phyloP scores from a whole-genome alignment of 2,113 vertebrate genomes.

The Monopterus albus region DNA sequence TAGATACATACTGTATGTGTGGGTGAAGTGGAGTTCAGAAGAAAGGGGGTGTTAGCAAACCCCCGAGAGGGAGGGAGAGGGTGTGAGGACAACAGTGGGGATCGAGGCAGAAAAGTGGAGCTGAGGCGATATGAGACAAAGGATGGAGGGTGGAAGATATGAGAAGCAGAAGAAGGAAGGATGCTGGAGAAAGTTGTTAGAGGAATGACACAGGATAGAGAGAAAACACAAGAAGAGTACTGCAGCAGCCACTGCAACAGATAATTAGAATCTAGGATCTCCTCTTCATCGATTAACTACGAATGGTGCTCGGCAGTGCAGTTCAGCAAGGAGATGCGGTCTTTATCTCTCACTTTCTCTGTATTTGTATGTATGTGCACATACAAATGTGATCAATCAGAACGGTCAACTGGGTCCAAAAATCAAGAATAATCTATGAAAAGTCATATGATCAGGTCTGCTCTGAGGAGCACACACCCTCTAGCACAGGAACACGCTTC shows the following conservation, averaged over 20 bases:
- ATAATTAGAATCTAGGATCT: slow-evolving; percentile 47
- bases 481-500: slow-evolving; percentile 6
- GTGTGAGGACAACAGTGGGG: slow-evolving; percentile 3
- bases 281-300: slow-evolving; percentile 53
- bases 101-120: slow-evolving; percentile 36
- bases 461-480: slow-evolving; percentile 15
- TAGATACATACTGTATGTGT: slow-evolving; percentile 14
- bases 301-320: slow-evolving; percentile 46
- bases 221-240: slow-evolving; percentile 1
- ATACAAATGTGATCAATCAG: slow-evolving; percentile 12
- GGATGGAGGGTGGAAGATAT: slow-evolving; percentile 14
- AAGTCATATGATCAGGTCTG: slow-evolving; percentile 28
- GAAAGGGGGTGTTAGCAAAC: slow-evolving; percentile 49
- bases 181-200: slow-evolving; percentile 1
- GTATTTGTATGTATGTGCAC: not conserved
- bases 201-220: not conserved
- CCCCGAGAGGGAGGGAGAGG: slow-evolving; percentile 11
- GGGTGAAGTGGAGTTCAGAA: not conserved
- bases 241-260: slow-evolving; percentile 26
- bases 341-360: not conserved
- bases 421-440: slow-evolving; percentile 39
- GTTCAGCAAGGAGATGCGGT: slow-evolving; percentile 16
- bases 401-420: slow-evolving; percentile 28
- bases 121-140: slow-evolving; percentile 34
- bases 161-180: not conserved